Evolutionary conservation across 2,797 vertebrate genomes (phyloP).

Genomic region (Tokudaia tokunoshimensis): DNA sequence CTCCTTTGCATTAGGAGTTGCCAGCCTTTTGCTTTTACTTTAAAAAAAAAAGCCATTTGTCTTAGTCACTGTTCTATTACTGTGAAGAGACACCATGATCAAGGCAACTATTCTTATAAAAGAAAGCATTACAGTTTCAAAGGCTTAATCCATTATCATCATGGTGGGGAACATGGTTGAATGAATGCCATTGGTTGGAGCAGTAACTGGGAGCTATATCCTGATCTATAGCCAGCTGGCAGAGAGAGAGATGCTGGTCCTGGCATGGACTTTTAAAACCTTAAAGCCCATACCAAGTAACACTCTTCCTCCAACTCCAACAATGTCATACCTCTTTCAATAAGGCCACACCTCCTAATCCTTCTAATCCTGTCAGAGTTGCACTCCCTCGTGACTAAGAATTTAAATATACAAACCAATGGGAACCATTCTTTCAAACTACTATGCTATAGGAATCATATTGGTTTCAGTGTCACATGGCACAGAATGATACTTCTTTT

Average conservation of each 20-base stretch:
- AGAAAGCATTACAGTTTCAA: slow-evolving; percentile 7
- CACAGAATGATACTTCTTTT: slow-evolving; percentile 46
- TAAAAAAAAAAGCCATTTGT: background rate
- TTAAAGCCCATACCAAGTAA: background rate
- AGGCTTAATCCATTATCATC: background rate
- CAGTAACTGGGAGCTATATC: background rate
- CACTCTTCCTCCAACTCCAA: background rate
- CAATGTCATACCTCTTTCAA: background rate
- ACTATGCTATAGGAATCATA: background rate
- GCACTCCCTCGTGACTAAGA: background rate
- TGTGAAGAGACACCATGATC: background rate
- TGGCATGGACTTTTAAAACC: background rate
- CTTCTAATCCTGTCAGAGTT: background rate
- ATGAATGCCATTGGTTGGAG: background rate
- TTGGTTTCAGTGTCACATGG: slow-evolving; percentile 10
- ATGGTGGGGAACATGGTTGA: background rate
- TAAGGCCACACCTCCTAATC: background rate
- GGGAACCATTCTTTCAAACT: background rate
- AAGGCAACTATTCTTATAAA: background rate
- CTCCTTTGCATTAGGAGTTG: slow-evolving; percentile 45
- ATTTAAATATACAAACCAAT: background rate
- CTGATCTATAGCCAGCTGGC: background rate
- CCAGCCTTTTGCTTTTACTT: slow-evolving; percentile 48
- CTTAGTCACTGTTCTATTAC: background rate
- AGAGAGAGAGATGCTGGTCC: background rate